Conservation (phyloP, 2,888 invertebrate species). For the Platycheirus albimanus region DNA sequence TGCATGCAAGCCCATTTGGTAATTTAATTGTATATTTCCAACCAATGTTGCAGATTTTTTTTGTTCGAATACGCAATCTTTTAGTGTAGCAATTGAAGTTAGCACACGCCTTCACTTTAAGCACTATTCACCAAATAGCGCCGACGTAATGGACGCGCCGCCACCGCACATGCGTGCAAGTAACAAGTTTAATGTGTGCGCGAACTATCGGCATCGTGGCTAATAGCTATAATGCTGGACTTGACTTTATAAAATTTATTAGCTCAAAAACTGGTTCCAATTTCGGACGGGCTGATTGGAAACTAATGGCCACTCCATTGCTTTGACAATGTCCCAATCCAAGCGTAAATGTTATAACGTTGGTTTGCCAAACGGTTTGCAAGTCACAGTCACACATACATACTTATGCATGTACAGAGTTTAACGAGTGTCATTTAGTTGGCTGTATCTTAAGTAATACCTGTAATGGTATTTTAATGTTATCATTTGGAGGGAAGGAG, state of each 20-base stretch:
- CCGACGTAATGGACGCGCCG: neutral
- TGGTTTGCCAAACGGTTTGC: conserved; percentile 28
- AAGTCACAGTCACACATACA: conserved; percentile 12
- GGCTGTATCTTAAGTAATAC: conserved; percentile 41
- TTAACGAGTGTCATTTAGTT: conserved; percentile 40
- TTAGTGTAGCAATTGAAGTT: conserved; percentile 41
- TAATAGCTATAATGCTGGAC: conserved; percentile 66
- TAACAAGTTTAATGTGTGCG: conserved; percentile 26
- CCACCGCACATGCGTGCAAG: conserved; percentile 34
- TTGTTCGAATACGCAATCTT: conserved; percentile 65
- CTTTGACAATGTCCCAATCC: conserved; percentile 29
- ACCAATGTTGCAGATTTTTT: conserved; percentile 39
- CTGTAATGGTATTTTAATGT: conserved; percentile 60
- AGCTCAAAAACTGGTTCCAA: conserved; percentile 57
- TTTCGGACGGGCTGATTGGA: conserved; percentile 34
- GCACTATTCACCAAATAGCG: too few relatives aligned
- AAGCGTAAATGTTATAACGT: too few relatives aligned
- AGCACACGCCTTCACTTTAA: conserved; percentile 38
- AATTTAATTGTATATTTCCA: neutral
- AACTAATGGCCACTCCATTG: conserved; percentile 39
- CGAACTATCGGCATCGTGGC: conserved; percentile 10
- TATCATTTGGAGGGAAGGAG: conserved; percentile 2
- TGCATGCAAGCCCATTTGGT: neutral
- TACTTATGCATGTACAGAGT: too few relatives aligned
- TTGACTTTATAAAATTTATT: conserved; percentile 62